Evolutionary conservation across 64 coral and sea anemone species (phyloP).

Genomic region (Montipora capricornis): DNA sequence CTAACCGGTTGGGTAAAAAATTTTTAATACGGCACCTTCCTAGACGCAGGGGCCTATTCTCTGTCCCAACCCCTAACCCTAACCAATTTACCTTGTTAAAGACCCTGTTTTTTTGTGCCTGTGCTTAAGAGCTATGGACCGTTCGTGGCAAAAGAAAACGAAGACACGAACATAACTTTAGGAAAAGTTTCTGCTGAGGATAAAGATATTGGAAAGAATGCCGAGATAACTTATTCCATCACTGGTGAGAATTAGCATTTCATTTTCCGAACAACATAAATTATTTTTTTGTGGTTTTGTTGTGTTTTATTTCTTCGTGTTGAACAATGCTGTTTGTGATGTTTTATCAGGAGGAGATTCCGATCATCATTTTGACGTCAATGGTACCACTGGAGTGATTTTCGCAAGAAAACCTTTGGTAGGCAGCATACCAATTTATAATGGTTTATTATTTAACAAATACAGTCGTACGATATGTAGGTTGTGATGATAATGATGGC

Average conservation of each 20-base stretch:
- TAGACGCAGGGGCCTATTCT: neutral
- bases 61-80: too few species aligned
- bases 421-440: neutral
- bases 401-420: conserved; percentile 75
- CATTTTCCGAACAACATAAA: too few species aligned
- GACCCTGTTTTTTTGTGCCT: neutral
- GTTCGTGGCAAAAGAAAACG: conserved; percentile 78
- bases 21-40: too few species aligned
- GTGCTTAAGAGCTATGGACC: conserved; percentile 82
- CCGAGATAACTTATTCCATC: conserved; percentile 84
- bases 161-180: conserved; percentile 48
- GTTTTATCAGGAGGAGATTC: neutral
- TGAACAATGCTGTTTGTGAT: neutral
- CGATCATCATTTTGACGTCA: conserved; percentile 45
- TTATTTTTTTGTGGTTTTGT: neutral
- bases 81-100: neutral
- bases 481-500: too few species aligned
- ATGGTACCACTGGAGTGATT: conserved; percentile 74
- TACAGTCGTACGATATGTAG: too few species aligned
- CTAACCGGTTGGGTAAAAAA: too few species aligned
- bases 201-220: conserved; percentile 79
- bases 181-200: conserved; percentile 81
- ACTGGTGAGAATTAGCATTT: conserved; percentile 38
- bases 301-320: neutral
- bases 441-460: too few species aligned